Evolutionary conservation across 2,113 vertebrate species (phyloP), one percentile per base, ranked within the genome.

Genomic region (Apodemus sylvaticus): DNA sequence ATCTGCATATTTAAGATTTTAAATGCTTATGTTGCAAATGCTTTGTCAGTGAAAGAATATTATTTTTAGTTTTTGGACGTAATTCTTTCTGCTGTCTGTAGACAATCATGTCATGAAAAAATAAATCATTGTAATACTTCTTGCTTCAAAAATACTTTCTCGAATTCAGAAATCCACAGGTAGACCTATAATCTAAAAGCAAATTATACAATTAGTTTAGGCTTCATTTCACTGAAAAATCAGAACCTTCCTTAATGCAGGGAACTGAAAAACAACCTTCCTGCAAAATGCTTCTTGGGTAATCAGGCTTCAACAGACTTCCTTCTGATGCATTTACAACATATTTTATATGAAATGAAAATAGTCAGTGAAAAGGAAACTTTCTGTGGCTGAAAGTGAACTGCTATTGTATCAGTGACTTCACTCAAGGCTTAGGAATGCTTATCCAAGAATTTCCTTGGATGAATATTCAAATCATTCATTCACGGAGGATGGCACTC

Each of bases 51-150:
- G 85, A 90, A 95, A 71, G 1, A 86, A 58, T 58, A 53, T 78
- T 6, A 68, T 19, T 91, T 83, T 77, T 29, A 34, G 95, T 19
- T 45, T 42, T 79, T 62, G 4, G 45, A 62, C 53, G 10, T 88
- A 86, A n/a, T 36, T 76, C 36, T 39, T 89, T 88, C 24, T 48
- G 58, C 42, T 81, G 22, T 73, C 71, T 85, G 12, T 81, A 94
- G 82, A 95, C 86, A 89, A 85, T 76, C 79, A 89, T 29, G 17
- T 71, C 22, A 48, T 24, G 22, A 95, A 70, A 77, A 85, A 97
- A 82, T 95, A 90, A 97, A 82, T 96, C 86, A 94, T 86, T 82
- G 78, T 45, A 94, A 89, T 17, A 16, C 66, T 96, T 92, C 26
- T 91, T 82, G 14, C 24, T 79, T 74, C 86, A 88, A 71, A 94